These are phyloP conservation scores for Syngnathus scovelli DNA, from an alignment of 2,113 vertebrate genomes.

Conservation along the genomic window DNA sequence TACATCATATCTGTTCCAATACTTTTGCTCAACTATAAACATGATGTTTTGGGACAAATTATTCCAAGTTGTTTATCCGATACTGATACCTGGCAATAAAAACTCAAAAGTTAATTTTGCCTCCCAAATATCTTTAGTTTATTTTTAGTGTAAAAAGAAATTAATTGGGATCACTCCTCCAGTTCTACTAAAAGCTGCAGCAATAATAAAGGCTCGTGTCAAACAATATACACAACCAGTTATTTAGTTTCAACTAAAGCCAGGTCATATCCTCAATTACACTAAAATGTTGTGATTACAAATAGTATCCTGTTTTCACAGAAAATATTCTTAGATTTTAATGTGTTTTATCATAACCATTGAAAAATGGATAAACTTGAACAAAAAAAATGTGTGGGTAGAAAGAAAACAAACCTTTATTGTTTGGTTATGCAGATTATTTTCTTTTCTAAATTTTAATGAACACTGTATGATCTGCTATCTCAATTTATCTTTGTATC, in stretches of 20 bases:
- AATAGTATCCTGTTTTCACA: slow-evolving; percentile 55
- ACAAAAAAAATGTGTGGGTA: too few relatives aligned
- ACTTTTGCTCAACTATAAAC: neutral
- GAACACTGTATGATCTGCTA: neutral
- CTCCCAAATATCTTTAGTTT: neutral
- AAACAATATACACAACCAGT: slow-evolving; percentile 39
- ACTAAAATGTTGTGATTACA: slow-evolving; percentile 58
- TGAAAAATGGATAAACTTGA: neutral
- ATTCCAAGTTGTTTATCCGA: neutral
- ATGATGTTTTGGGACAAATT: neutral
- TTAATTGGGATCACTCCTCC: slow-evolving; percentile 22
- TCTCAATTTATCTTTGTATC: neutral
- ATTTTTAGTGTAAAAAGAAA: neutral
- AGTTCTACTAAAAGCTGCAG: slow-evolving; percentile 48
- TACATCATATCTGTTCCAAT: neutral
- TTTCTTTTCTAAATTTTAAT: neutral
- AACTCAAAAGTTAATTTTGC: neutral
- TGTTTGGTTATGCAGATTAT: too few relatives aligned
- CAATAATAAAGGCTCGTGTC: slow-evolving; percentile 48
- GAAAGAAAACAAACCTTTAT: too few relatives aligned
- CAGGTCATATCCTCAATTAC: slow-evolving; percentile 57
- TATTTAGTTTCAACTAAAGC: slow-evolving; percentile 53
- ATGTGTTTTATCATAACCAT: slow-evolving; percentile 25
- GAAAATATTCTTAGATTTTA: slow-evolving; percentile 65
- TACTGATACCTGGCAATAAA: neutral